These are phyloP conservation scores for Drosophila bipectinata DNA, from an alignment of 1,140 invertebrate species.

Conservation along the genomic window DNA sequence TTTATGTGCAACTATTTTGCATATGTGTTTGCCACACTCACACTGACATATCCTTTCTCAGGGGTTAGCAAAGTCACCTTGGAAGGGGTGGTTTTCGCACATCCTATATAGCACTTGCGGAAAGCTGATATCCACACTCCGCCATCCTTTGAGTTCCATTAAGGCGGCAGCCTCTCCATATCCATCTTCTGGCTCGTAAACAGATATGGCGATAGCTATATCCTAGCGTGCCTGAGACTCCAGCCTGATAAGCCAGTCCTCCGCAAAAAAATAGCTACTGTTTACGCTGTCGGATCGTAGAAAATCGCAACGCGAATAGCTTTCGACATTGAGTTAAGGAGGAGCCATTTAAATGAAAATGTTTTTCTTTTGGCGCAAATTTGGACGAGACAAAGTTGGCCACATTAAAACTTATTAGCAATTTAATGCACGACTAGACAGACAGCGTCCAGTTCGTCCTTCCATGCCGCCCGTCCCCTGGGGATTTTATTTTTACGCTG, in stretches of 20 bases:
- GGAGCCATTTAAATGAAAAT: conserved; percentile 26
- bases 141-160: conserved; percentile 48
- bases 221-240: conserved; percentile 29
- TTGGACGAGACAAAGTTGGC: conserved; percentile 61
- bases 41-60: background rate
- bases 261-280: conserved; percentile 46
- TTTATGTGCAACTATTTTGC: conserved; percentile 72
- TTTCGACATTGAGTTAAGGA: conserved; percentile 56
- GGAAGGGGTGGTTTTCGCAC: conserved; percentile 16
- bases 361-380: conserved; percentile 19
- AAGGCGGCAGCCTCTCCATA: conserved; percentile 48
- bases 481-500: conserved; percentile 24
- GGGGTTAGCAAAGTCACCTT: conserved; percentile 7
- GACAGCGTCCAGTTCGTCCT: conserved; percentile 10
- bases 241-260: conserved; percentile 62
- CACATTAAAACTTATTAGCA: conserved; percentile 79
- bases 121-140: conserved; percentile 41
- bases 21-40: conserved; percentile 36
- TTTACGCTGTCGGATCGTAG: conserved; percentile 35
- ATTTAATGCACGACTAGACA: conserved; percentile 81
- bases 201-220: conserved; percentile 54
- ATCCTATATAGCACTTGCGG: conserved; percentile 21
- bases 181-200: conserved; percentile 66
- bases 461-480: background rate
- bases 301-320: conserved; percentile 26